Percentiles rank a stretch among this genome's conserved stretches.
These are phyloP conservation scores for Brotula barbata DNA, from an alignment of 2,797 vertebrate species.

Conservation along the genomic window DNA sequence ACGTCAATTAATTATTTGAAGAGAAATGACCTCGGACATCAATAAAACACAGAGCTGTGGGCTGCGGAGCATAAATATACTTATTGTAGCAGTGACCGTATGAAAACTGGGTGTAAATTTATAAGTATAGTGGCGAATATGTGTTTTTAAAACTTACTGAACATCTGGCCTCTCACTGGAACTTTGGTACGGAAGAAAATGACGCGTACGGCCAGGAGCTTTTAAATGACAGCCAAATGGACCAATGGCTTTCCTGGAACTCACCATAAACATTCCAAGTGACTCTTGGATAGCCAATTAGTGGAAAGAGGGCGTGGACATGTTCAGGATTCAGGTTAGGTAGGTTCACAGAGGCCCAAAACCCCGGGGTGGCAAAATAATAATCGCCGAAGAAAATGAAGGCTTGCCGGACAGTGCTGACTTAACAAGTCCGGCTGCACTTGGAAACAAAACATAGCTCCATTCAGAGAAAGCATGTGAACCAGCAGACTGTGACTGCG, in stretches of 20 bases:
- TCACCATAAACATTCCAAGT: slow-evolving; percentile 68
- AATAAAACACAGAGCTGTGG: neutral
- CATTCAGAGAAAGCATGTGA: neutral
- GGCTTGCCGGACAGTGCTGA: slow-evolving; percentile 29
- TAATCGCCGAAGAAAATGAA: slow-evolving; percentile 61
- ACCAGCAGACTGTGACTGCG: slow-evolving; percentile 2
- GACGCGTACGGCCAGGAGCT: slow-evolving; percentile 36
- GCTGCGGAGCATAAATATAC: neutral
- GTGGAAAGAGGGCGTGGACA: slow-evolving; percentile 33
- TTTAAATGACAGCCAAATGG: slow-evolving; percentile 60
- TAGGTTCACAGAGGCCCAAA: slow-evolving; percentile 74
- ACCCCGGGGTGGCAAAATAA: slow-evolving; percentile 73
- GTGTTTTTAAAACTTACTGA: slow-evolving; percentile 49
- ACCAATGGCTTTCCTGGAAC: slow-evolving; percentile 69
- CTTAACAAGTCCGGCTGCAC: neutral
- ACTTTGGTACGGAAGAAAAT: slow-evolving; percentile 78
- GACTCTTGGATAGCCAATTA: slow-evolving; percentile 65
- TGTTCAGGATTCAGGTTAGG: slow-evolving; percentile 67
- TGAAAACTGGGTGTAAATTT: neutral
- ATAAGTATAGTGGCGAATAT: accelerated
- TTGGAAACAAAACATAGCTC: neutral
- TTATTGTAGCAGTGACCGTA: accelerated
- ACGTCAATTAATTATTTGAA: slow-evolving; percentile 57
- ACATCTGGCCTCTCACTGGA: slow-evolving; percentile 76
- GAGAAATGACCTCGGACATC: slow-evolving; percentile 35